A percentile compares a stretch with the other conserved stretches of the same genome.
phyloP scores from a whole-genome alignment of 2,888 invertebrate species.

The Parochlus steinenii region DNA sequence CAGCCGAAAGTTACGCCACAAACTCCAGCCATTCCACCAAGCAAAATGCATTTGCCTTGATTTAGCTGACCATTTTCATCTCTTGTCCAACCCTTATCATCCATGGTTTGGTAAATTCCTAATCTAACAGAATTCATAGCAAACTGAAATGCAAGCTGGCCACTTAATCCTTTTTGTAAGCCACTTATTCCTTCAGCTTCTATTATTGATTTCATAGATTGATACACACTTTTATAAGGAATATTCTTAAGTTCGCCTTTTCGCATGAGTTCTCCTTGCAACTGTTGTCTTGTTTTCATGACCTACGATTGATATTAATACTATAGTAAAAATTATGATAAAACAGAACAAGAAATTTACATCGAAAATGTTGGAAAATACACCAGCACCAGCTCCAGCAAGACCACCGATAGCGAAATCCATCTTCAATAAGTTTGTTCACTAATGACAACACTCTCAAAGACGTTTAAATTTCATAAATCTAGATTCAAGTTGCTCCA shows the following conservation, averaged over 20 bases:
- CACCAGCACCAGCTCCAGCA: conserved; percentile 59
- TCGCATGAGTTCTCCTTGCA: conserved; percentile 61
- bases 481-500: too few relatives aligned
- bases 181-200: conserved; percentile 61
- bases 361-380: conserved; percentile 78
- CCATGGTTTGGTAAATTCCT: conserved; percentile 46
- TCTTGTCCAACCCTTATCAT: conserved; percentile 38
- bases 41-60: conserved; percentile 17
- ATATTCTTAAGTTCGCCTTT: conserved; percentile 41
- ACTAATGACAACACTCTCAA: too few relatives aligned
- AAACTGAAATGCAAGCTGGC: conserved; percentile 68
- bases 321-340: conserved; percentile 14
- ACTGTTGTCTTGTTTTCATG: conserved; percentile 72
- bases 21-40: conserved; percentile 39
- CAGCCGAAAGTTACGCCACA: conserved; percentile 52
- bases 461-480: too few relatives aligned
- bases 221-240: conserved; percentile 57
- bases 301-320: conserved; percentile 3
- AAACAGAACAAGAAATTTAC: conserved; percentile 29
- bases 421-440: too few relatives aligned
- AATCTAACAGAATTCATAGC: conserved; percentile 33
- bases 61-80: conserved; percentile 14
- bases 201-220: conserved; percentile 57
- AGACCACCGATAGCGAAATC: conserved; percentile 59
- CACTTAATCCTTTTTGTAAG: conserved; percentile 60